phyloP scores from a whole-genome alignment of 2,113 vertebrate genomes.

The Ramphastos sulfuratus region DNA sequence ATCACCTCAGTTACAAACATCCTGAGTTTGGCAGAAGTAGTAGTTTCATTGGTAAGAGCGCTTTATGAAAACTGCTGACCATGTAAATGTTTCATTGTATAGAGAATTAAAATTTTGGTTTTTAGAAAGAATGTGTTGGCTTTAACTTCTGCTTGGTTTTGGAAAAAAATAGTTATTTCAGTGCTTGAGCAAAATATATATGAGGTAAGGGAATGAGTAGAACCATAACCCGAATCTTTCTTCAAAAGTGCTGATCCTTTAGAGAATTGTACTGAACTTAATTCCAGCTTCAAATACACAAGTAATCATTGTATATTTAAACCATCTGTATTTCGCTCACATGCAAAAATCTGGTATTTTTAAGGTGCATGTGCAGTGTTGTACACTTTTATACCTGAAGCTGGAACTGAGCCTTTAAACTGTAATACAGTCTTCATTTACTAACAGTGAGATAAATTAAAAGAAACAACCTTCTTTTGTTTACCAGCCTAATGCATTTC shows the following conservation, averaged over 20 bases:
- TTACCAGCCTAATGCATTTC: constrained; percentile 40
- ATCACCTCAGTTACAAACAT: background rate
- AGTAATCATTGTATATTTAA: constrained; percentile 43
- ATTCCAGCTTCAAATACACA: constrained; percentile 28
- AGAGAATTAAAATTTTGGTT: constrained; percentile 11
- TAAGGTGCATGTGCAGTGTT: background rate
- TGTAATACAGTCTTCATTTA: constrained; percentile 2
- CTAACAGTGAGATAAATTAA: constrained; percentile 30
- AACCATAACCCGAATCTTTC: background rate
- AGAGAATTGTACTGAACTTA: constrained; percentile 1
- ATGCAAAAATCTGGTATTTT: background rate
- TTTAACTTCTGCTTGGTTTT: constrained; percentile 41
- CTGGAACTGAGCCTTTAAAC: background rate
- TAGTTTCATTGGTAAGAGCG: background rate
- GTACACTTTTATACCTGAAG: background rate
- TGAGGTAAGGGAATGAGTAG: background rate
- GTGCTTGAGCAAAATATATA: background rate
- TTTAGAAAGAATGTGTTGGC: constrained; percentile 13
- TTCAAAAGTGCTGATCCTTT: constrained; percentile 17
- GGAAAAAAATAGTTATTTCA: constrained; percentile 18
- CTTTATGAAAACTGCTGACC: constrained; percentile 22
- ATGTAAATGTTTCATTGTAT: background rate
- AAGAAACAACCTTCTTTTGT: constrained; percentile 38
- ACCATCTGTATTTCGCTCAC: constrained; percentile 22
- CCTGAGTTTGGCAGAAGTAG: background rate